Base-by-base conservation (phyloP, 2,797 vertebrate species). In the Cryptoblepharus egeriae region DNA sequence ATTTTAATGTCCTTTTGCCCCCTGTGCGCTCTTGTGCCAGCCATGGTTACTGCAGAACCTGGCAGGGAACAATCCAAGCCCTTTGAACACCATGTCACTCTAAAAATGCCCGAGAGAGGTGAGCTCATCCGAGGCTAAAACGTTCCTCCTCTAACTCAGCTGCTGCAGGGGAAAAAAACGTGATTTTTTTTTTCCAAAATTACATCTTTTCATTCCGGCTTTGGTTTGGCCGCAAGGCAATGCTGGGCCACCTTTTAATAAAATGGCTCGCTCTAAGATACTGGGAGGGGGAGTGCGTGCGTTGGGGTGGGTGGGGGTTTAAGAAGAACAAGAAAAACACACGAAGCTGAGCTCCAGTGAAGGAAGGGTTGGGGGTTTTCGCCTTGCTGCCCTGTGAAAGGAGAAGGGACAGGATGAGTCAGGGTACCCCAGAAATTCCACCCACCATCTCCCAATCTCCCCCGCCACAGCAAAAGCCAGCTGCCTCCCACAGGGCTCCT, bases 321-420 rank as follows among this genome's bases (percentile, higher is more conserved):
- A 92, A 93, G 52, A 73, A 78, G 78, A 79, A 68, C 61, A 52
- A 71, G 75, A 82, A 58, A 58, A 20, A 58, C 57, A 58, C 91
- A 93, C 92, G 92, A 94, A 94, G 93, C 91, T 93, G 94, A 93
- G 91, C 89, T 93, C 93, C 93, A 93, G 92, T 94, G 93, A 94
- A 84, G 77, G 94, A 90, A 93, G 93, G 95, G 93, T 94, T 93
- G 93, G 93, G 94, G 94, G 11, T 79, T 93, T 83, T 94, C 93
- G 92, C 94, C 91, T 94, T 93, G 93, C 92, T 94, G 94, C 92
- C 94, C 94, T 95, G 95, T 94, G 94, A 92, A 95, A 95, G 94
- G 94, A 95, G 94, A 95, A 95, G 93, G 94, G 95, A 94, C 92
- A 94, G 94, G 93, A 91, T 94, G 92, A 94, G 93, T 94, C 91